Evolutionary conservation across 1,140 invertebrate genomes (phyloP), one percentile per base, ranked within the genome.

Genomic region (Wiebesia pumilae): DNA sequence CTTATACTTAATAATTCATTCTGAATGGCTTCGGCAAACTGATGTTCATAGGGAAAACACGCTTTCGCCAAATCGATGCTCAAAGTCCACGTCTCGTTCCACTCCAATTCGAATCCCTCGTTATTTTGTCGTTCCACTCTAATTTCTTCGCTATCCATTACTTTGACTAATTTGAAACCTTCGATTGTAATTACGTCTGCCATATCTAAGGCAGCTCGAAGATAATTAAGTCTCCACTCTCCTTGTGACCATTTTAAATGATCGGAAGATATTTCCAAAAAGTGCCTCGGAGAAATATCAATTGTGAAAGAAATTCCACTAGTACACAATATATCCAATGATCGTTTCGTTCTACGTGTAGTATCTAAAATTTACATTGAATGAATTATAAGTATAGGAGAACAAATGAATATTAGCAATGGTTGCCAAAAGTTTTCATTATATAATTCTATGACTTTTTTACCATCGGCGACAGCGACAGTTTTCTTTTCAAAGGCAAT

Each of bases 21-120:
- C 92, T 97, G 97, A 84, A 98, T 97, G 6, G 98, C 98, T 82
- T 97, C 96, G 24, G 98, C 97, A 94, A 99, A 99, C 89, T 98
- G 95, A 92, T 99, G 99, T 83, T 98, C 96, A 92, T 99, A 97
- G 0, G 98, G 98, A 91, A 99, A 99, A 71, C 96, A 95, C 71
- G 97, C 95, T 87, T 96, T 95, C 16, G 98, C 94, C 7, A 95
- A 95, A 47, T 96, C 95, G 82, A 98, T 96, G 47, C 95, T 95
- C 24, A 97, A 90, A 6, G 93, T 92, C 96, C 96, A 97, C 35
- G 96, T 96, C 88, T 95, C 95, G 90, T 97, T 97, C 94, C 96
- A 96, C 19, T 94, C 93, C 24, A 97, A 90, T 30, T 94, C 90
- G 88, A 97, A 97, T 47, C 95, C 95, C 81, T 97, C 97, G 88